Evolutionary conservation across 2,797 vertebrate genomes (phyloP).

Genomic region (Aldrovandia affinis): DNA sequence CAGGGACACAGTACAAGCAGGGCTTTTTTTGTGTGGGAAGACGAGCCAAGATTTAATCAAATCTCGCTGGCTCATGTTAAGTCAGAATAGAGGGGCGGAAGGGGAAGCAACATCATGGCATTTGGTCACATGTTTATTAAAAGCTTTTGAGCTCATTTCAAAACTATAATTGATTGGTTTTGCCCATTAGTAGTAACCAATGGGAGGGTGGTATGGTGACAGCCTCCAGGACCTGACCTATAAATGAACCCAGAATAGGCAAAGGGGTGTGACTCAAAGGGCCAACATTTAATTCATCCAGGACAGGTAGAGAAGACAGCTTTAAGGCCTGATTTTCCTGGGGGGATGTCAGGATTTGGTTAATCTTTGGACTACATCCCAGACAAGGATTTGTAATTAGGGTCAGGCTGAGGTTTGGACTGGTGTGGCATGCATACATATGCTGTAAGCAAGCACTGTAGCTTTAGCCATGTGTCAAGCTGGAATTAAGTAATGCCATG

Average conservation of each 20-base stretch:
- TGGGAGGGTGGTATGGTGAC: background rate
- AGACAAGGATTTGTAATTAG: background rate
- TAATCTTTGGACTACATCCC: background rate
- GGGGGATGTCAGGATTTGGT: background rate
- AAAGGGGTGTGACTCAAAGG: background rate
- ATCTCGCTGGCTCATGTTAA: background rate
- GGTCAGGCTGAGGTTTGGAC: slow-evolving; percentile 13
- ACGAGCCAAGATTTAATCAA: background rate
- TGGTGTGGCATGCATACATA: background rate
- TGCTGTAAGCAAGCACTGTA: background rate
- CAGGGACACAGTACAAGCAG: slow-evolving; percentile 59
- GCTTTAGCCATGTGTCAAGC: background rate
- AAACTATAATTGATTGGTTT: background rate
- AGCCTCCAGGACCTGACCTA: background rate
- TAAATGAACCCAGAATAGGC: background rate
- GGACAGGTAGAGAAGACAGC: background rate
- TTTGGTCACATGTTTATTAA: background rate
- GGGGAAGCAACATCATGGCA: background rate
- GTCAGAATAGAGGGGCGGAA: background rate
- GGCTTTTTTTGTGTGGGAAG: slow-evolving; percentile 32
- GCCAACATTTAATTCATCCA: background rate
- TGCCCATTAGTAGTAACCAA: background rate
- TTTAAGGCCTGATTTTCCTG: background rate
- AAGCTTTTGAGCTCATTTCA: background rate
- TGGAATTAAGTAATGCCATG: background rate